These are phyloP conservation scores for Vannuccia rotundouncinata DNA, from an alignment of 2,888 invertebrate genomes.

Conservation along the genomic window DNA sequence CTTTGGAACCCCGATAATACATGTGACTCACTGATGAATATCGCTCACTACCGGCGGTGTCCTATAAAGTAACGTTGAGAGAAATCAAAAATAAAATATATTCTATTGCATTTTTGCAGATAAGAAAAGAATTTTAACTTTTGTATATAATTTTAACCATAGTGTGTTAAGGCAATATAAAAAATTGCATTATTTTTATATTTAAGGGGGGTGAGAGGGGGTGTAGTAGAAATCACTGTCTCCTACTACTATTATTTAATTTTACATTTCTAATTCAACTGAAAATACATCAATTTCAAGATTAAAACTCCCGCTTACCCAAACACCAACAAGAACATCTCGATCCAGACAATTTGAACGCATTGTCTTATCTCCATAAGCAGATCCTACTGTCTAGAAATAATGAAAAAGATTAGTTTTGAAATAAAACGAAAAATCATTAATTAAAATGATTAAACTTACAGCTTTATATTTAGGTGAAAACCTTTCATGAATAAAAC, in stretches of 20 bases:
- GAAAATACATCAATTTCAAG: too few relatives aligned
- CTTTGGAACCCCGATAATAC: conserved; percentile 67
- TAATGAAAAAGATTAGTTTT: not conserved
- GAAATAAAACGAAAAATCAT: too few relatives aligned
- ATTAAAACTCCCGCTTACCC: not conserved
- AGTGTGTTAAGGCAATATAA: too few relatives aligned
- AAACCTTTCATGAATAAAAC: conserved; percentile 65
- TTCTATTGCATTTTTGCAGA: too few relatives aligned
- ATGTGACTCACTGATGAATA: conserved; percentile 66
- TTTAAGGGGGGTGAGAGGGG: too few relatives aligned
- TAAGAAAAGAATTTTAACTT: too few relatives aligned
- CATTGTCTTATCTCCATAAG: conserved; percentile 59
- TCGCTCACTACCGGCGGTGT: conserved; percentile 69
- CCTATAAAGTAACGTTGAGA: conserved; percentile 54
- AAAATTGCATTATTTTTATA: too few relatives aligned
- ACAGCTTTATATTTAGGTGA: not conserved
- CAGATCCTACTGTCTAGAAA: conserved; percentile 64
- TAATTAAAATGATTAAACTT: too few relatives aligned
- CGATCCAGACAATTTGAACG: conserved; percentile 59
- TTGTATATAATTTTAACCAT: not conserved
- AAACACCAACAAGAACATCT: not conserved
- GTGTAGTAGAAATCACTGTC: too few relatives aligned
- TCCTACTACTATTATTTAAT: too few relatives aligned
- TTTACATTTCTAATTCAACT: too few relatives aligned
- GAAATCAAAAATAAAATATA: too few relatives aligned